Base-by-base conservation (phyloP, 2,797 vertebrate genomes). In the Cichlasoma orientale region DNA sequence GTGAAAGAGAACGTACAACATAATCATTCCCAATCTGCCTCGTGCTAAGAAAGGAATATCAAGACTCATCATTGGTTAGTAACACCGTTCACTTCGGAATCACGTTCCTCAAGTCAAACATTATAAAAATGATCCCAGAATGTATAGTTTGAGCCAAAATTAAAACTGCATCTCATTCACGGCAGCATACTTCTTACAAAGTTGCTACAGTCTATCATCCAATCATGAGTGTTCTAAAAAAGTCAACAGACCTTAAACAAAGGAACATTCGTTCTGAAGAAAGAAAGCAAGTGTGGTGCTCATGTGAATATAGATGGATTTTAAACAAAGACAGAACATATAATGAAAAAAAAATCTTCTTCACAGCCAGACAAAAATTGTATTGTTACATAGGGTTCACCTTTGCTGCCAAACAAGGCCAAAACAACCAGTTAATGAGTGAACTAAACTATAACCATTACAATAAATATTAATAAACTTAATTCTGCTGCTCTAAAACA, bases 91-190 rank as follows among this genome's bases (percentile, higher is more conserved):
- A 90, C 63, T 83, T 91, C 92, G 79, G 90, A 92, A 92, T 87
- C 82, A 82, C 90, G 93, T 89, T 93, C 91, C 93, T 83, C 82
- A 74, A 92, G 89, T 94, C 1, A 88, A 0, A 0, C 29, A 92
- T 93, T 95, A 92, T 93, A 95, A 91, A 94, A 94, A 94, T 93
- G 91, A 94, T 94, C 92, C 93, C 92, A 94, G 93, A 93, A 93
- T 94, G 91, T 93, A 94, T 92, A 94, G 90, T 1, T 55, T 19
- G 9, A 8, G 11, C 9, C 0, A 57, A 3, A 18, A 10, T 57
- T 57, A 57, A 33, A 57, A 57, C 56, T 19, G 56, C 56, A 33
- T 33, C 10, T 57, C 29, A 57, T 57, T 57, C 2, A 33, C 31
- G 10, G 56, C 19, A n/a, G 56, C 56, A 57, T 33, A 29, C 19